phyloP scores from a whole-genome alignment of 2,797 vertebrate genomes.

The Rhinella marina region DNA sequence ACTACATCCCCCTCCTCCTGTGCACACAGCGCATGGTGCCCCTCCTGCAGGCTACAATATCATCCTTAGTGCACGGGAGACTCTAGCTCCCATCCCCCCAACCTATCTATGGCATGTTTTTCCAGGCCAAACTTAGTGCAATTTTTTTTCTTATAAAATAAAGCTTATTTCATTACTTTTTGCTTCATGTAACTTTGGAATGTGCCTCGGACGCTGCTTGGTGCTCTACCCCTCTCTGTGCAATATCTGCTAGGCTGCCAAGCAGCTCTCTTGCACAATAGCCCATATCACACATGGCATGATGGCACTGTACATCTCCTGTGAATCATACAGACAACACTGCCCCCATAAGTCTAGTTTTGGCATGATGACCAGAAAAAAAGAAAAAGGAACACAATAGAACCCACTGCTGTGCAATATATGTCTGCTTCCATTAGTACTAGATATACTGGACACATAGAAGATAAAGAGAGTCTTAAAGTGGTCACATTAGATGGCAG shows the following conservation, averaged over 20 bases:
- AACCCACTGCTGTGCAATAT: background rate
- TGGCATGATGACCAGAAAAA: background rate
- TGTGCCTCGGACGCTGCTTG: conserved; percentile 1
- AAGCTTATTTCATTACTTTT: conserved; percentile 30
- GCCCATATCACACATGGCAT: conserved; percentile 10
- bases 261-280: conserved; percentile 11
- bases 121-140: conserved; percentile 54
- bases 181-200: conserved; percentile 27
- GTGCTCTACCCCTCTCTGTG: background rate
- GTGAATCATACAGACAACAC: background rate
- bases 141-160: conserved; percentile 23
- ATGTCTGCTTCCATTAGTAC: background rate
- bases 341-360: background rate
- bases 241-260: background rate
- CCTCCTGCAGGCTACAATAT: background rate
- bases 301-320: background rate
- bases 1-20: background rate
- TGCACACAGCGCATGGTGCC: background rate
- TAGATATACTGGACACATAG: background rate
- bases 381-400: background rate
- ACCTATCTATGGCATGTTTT: conserved; percentile 25
- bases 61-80: conserved; percentile 21
- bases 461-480: background rate
- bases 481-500: background rate
- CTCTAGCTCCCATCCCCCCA: background rate